Conservation (phyloP, 2,113 vertebrate species). For the Mustelus asterias region DNA sequence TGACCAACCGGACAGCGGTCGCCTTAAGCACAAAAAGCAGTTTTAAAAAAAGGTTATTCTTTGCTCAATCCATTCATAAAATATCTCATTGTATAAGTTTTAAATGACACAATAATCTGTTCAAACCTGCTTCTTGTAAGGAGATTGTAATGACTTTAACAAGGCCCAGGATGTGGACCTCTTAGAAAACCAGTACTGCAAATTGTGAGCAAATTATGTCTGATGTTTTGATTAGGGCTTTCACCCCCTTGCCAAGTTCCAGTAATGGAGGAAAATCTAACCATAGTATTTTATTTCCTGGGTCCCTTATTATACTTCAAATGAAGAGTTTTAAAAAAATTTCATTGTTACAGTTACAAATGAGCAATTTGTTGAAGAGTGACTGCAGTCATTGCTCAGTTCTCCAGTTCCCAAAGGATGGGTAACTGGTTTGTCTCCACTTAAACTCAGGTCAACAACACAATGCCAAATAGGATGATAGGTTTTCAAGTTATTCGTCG, state of each 20-base stretch:
- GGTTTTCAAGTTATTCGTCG: neutral
- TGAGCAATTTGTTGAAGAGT: neutral
- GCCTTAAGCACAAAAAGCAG: conserved; percentile 49
- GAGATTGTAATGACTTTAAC: too few species aligned
- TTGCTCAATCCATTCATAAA: neutral
- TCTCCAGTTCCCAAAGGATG: neutral
- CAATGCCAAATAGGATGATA: neutral
- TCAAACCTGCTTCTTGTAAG: neutral
- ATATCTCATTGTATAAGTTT: neutral
- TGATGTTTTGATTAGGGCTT: neutral
- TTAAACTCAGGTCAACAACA: neutral
- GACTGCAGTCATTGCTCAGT: neutral
- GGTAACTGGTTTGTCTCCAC: neutral
- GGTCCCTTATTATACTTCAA: neutral
- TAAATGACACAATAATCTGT: neutral
- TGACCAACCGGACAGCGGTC: conserved; percentile 72
- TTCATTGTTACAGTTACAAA: neutral
- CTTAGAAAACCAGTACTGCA: neutral
- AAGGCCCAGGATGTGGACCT: too few species aligned
- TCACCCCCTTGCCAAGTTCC: neutral
- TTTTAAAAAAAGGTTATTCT: neutral
- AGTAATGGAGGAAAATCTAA: neutral
- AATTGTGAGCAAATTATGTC: neutral
- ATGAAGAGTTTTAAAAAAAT: neutral
- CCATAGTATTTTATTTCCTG: neutral